These are phyloP conservation scores for Leptobrachium leishanense DNA, from an alignment of 2,113 vertebrate genomes.

Conservation along the genomic window DNA sequence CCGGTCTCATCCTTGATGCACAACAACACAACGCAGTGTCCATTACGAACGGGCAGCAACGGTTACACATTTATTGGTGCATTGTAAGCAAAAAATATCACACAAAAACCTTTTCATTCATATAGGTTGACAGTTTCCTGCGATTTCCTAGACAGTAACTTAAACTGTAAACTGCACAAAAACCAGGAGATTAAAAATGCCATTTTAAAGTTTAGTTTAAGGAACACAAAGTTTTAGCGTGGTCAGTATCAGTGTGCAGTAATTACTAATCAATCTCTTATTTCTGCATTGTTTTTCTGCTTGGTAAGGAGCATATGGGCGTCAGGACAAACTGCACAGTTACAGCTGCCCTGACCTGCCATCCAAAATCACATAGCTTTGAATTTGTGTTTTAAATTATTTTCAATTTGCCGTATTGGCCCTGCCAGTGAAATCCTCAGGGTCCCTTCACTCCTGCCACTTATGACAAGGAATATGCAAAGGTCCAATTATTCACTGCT, in stretches of 20 bases:
- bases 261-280: background rate
- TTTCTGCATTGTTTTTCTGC: constrained; percentile 30
- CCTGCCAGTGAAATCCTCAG: constrained; percentile 84
- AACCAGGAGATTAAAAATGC: background rate
- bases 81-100: too few species aligned
- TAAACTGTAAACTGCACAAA: background rate
- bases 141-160: too few species aligned
- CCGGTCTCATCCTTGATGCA: too few species aligned
- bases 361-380: constrained; percentile 84
- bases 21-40: too few species aligned
- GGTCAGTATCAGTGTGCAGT: background rate
- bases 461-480: constrained; percentile 92
- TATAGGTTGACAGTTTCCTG: too few species aligned
- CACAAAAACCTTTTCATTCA: too few species aligned
- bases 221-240: constrained; percentile 34
- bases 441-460: constrained; percentile 89
- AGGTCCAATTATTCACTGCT: constrained; percentile 91
- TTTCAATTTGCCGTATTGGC: constrained; percentile 80
- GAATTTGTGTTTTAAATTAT: constrained; percentile 96
- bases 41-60: too few species aligned
- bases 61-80: too few species aligned
- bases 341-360: constrained; percentile 83
- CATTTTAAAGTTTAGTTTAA: background rate
- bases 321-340: constrained; percentile 74
- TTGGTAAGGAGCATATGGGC: constrained; percentile 85